Conservation (phyloP, 1,140 invertebrate genomes). For the Drosophila parvula region DNA sequence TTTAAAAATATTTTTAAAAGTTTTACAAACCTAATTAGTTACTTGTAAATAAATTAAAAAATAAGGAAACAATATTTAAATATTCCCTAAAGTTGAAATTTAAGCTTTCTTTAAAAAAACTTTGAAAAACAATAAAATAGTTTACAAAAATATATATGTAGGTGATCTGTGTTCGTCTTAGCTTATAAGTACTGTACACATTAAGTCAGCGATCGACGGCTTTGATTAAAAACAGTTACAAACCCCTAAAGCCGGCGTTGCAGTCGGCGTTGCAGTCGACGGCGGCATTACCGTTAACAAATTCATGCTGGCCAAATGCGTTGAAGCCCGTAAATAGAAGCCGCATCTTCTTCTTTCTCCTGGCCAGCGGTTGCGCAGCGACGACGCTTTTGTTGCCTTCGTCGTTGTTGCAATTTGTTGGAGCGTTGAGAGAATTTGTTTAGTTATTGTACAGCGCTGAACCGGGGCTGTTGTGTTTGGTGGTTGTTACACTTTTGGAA, state of each 20-base stretch:
- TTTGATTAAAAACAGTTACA: conserved; percentile 33
- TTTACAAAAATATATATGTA: too few species aligned
- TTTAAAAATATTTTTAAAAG: too few species aligned
- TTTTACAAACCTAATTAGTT: too few species aligned
- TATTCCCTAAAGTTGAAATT: neutral
- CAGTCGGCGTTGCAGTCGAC: conserved; percentile 21
- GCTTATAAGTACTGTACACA: conserved; percentile 11
- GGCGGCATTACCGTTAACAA: conserved; percentile 31
- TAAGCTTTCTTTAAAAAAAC: neutral
- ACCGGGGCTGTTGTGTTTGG: conserved; percentile 68
- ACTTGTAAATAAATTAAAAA: too few species aligned
- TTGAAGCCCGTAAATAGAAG: conserved; percentile 84
- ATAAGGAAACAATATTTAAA: too few species aligned
- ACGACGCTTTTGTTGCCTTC: neutral
- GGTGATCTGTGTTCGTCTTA: neutral
- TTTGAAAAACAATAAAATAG: neutral
- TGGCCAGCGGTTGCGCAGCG: conserved; percentile 60
- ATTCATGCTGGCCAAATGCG: conserved; percentile 82
- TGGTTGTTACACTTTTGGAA: conserved; percentile 50
- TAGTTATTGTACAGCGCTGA: conserved; percentile 62
- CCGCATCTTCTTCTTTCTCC: conserved; percentile 48
- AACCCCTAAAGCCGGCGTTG: conserved; percentile 63
- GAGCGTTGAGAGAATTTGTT: conserved; percentile 51
- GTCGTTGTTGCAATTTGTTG: conserved; percentile 55
- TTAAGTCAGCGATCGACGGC: conserved; percentile 21